A percentile compares a stretch with the other conserved stretches of the same genome.
These are phyloP conservation scores for Diplogasteroides magnus DNA, from an alignment of 1,140 invertebrate species.

Conservation along the genomic window DNA sequence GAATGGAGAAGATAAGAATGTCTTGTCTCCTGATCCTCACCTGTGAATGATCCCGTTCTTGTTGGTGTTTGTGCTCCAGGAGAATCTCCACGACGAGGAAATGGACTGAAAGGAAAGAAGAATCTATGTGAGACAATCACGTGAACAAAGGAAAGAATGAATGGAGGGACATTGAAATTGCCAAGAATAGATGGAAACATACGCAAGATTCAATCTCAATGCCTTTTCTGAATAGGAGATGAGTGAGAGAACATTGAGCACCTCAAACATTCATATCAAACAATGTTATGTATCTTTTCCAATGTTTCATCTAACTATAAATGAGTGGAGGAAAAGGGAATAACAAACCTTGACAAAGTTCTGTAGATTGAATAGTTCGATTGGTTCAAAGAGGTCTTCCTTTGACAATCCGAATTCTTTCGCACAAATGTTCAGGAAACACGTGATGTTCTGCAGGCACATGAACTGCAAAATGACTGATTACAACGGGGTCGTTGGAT, in stretches of 20 bases:
- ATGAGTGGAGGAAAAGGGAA: background rate
- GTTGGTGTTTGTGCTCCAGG: background rate
- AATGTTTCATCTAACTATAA: background rate
- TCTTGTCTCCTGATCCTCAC: no score
- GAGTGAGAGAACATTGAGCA: constrained; percentile 28
- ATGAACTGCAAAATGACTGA: constrained; percentile 14
- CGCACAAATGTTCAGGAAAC: constrained; percentile 4
- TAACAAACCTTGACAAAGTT: constrained; percentile 6
- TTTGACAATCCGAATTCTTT: background rate
- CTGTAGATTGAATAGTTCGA: constrained; percentile 9
- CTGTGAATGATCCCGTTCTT: background rate
- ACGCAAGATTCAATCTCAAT: constrained; percentile 5
- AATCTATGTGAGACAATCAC: constrained; percentile 3
- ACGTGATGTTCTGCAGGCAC: constrained; percentile 6
- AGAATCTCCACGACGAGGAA: background rate
- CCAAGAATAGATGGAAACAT: background rate
- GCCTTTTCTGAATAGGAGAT: constrained; percentile 23
- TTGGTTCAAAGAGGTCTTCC: constrained; percentile 6
- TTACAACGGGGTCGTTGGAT: background rate
- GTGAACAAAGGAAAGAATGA: no score
- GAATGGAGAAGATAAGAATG: background rate
- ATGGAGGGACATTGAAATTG: no score
- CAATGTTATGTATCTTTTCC: background rate
- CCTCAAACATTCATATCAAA: background rate
- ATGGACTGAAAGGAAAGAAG: constrained; percentile 1